Evolutionary conservation across 1,140 invertebrate species (phyloP), one percentile per base, ranked within the genome.

Genomic region (Subanguina moxae): DNA sequence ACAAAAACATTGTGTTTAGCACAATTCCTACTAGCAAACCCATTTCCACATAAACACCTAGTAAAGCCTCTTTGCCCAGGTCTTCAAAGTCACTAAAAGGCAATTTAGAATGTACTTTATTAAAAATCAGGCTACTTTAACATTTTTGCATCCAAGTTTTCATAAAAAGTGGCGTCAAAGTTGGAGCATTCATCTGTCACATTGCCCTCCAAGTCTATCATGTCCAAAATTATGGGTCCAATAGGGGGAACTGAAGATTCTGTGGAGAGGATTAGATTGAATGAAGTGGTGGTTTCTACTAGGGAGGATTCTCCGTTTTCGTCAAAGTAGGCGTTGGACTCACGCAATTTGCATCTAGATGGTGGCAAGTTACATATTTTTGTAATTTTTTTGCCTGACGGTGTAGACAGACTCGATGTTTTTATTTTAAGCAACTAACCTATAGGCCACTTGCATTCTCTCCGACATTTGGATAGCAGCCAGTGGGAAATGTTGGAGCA

Each of bases 401-500:
- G n/a, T n/a, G n/a, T n/a, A n/a, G n/a, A n/a, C n/a, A n/a, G n/a
- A n/a, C n/a, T n/a, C n/a, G n/a, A n/a, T n/a, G n/a, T n/a, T n/a
- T n/a, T n/a, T n/a, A n/a, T n/a, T n/a, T n/a, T n/a, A n/a, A n/a
- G n/a, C n/a, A n/a, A n/a, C 32, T n/a, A 42, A 72, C 71, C 42
- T 76, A 21, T 75, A 59, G 15, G 73, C 75, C 23, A 59, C 27
- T 21, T 77, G 19, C 9, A 74, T 58, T 46, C 27, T 68, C 27
- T 70, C 30, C 3, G 65, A 30, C 28, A 81, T 25, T 57, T 82
- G 77, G 32, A 81, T 75, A 57, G 81, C 70, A 17, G 79, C 79
- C 25, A 81, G 46, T 17, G 79, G 76, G 52, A 81, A 83, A 48
- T 81, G 81, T 62, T 81, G 79, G 8, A 81, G 70, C 11, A 81